Evolutionary conservation across 2,888 invertebrate genomes (phyloP).

Genomic region (Coenonympha glycerion): DNA sequence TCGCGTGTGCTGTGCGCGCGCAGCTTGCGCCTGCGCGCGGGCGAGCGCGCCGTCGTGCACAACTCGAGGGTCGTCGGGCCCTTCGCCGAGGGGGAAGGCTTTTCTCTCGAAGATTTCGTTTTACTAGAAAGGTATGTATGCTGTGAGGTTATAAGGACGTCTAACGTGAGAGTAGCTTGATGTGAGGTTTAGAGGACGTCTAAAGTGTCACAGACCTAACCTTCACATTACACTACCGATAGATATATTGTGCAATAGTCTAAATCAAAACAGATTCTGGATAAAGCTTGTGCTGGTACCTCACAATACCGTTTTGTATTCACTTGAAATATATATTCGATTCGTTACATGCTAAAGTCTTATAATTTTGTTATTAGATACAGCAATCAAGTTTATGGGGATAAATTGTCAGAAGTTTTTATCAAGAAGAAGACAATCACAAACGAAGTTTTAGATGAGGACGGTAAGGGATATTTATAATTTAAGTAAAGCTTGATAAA

Average conservation of each 20-base stretch:
- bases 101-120: constrained; percentile 91
- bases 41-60: constrained; percentile 84
- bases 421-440: constrained; percentile 67
- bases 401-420: constrained; percentile 81
- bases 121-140: constrained; percentile 82
- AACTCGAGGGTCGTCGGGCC: constrained; percentile 95
- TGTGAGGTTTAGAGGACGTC: no score
- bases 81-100: constrained; percentile 81
- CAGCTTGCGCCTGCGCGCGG: constrained; percentile 80
- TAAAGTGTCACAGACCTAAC: no score
- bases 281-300: no score
- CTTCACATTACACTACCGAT: no score
- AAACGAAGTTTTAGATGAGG: constrained; percentile 62
- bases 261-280: no score
- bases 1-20: constrained; percentile 81
- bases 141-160: no score
- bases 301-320: no score
- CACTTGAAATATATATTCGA: no score
- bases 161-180: no score
- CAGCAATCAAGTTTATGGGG: constrained; percentile 81
- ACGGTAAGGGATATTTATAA: constrained; percentile 16
- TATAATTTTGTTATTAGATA: constrained; percentile 48
- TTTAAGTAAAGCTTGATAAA: neutral
- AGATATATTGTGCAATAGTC: no score
- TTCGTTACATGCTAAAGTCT: neutral